Evolutionary conservation across 2,113 vertebrate genomes (phyloP).

Genomic region (Trematomus loennbergii): DNA sequence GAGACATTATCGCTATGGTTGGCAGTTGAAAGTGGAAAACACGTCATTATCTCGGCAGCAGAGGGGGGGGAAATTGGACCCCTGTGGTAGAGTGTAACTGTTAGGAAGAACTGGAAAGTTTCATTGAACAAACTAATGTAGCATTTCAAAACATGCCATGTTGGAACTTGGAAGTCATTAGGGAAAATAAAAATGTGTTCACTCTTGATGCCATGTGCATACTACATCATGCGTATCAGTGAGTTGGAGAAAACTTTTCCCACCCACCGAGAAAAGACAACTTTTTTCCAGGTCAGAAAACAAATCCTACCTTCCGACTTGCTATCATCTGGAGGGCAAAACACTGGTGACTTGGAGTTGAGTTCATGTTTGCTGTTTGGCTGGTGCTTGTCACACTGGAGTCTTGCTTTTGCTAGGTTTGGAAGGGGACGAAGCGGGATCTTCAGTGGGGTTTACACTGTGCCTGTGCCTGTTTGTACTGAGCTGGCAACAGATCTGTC

Average conservation of each 20-base stretch:
- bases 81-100: slow-evolving; percentile 1
- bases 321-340: slow-evolving; percentile 5
- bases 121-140: neutral
- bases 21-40: slow-evolving; percentile 43
- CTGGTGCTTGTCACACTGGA: neutral
- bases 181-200: neutral
- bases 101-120: neutral
- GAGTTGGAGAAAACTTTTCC: neutral
- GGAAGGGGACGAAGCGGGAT: slow-evolving; percentile 17
- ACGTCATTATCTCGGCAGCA: slow-evolving; percentile 33
- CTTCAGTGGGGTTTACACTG: slow-evolving; percentile 26
- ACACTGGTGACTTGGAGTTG: neutral
- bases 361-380: slow-evolving; percentile 6
- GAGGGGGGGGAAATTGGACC: neutral
- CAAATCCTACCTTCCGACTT: neutral
- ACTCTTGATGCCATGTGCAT: neutral
- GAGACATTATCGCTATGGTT: slow-evolving; percentile 21
- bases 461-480: slow-evolving; percentile 56
- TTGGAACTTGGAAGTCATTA: neutral
- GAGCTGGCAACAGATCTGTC: slow-evolving; percentile 71
- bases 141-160: neutral
- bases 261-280: neutral
- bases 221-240: neutral
- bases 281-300: neutral
- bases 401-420: slow-evolving; percentile 18